Conservation (phyloP, 2,113 vertebrate genomes). For the Poeciliopsis turrubarensis region DNA sequence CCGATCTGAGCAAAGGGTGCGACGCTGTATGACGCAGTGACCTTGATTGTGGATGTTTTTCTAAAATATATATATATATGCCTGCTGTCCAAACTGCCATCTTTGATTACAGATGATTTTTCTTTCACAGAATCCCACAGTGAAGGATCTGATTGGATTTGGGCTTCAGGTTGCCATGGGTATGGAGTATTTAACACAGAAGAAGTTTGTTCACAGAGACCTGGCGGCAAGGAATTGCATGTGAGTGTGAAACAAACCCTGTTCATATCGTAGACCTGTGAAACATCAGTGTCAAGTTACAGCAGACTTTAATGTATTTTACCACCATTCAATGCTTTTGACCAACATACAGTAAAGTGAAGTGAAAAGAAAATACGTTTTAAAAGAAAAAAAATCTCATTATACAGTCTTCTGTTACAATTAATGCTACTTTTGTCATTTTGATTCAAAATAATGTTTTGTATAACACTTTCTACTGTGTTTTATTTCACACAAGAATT, state of each 20-base stretch:
- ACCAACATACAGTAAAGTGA: not conserved
- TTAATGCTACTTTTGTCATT: no score
- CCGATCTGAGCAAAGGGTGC: constrained; percentile 87
- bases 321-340: not conserved
- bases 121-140: constrained; percentile 87
- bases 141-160: constrained; percentile 95
- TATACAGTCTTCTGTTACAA: no score
- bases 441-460: no score
- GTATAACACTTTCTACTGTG: no score
- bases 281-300: not conserved
- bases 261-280: not conserved
- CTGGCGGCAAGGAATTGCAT: constrained; percentile 98
- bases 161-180: constrained; percentile 94
- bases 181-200: constrained; percentile 94
- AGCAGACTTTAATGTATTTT: not conserved
- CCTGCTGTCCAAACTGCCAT: not conserved
- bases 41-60: constrained; percentile 6
- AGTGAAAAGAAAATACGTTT: not conserved
- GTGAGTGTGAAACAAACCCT: constrained; percentile 79
- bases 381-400: no score
- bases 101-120: not conserved
- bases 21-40: not conserved
- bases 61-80: not conserved
- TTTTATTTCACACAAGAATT: no score
- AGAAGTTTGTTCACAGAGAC: constrained; percentile 96